Evolutionary conservation across 2,113 vertebrate genomes (phyloP).

Genomic region (Pogonocichla stellata): DNA sequence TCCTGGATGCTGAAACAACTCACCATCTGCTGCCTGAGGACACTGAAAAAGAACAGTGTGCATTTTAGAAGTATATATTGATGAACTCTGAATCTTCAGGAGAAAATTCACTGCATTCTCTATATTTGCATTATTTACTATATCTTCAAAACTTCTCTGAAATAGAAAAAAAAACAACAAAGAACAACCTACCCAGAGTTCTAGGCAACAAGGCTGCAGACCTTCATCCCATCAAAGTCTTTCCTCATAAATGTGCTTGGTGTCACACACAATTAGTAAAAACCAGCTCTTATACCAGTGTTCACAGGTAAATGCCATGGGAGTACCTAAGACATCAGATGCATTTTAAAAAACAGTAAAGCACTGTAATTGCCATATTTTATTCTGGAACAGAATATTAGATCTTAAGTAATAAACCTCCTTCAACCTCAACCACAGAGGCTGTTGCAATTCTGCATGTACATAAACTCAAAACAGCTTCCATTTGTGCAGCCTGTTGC

Average conservation of each 20-base stretch:
- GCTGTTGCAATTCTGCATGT: not conserved
- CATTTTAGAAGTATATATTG: not conserved
- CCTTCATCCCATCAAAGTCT: not conserved
- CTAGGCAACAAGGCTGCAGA: not conserved
- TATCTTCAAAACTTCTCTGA: not conserved
- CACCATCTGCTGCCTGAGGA: not conserved
- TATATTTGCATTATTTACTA: not conserved
- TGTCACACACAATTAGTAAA: not conserved
- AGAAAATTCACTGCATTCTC: not conserved
- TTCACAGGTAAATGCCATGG: not conserved
- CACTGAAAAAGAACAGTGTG: not conserved
- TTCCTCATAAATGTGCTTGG: fast-evolving
- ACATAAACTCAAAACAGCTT: not conserved
- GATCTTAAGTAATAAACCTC: not conserved
- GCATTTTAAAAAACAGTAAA: not conserved
- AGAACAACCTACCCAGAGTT: not conserved
- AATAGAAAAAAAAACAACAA: not conserved
- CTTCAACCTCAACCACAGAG: not conserved
- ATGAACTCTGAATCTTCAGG: not conserved
- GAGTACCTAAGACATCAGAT: not conserved
- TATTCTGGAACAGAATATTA: not conserved
- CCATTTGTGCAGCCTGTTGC: not conserved
- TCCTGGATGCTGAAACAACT: not conserved
- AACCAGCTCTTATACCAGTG: fast-evolving
- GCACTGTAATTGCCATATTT: not conserved